Evolutionary conservation across 2,888 invertebrate species (phyloP).

Genomic region (Apamea epomidion): DNA sequence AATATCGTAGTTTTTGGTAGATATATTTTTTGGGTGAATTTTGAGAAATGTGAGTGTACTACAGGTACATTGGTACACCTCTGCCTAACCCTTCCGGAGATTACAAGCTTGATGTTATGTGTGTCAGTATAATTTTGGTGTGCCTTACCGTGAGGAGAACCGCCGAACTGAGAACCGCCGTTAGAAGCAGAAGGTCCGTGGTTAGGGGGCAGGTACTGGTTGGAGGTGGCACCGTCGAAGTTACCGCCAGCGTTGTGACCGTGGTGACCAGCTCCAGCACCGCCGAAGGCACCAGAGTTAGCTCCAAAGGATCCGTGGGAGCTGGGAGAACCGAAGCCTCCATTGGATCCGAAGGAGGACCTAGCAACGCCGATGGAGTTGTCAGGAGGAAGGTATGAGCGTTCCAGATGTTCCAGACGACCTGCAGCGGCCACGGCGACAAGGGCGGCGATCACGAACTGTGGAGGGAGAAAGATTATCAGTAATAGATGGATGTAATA

Average conservation of each 20-base stretch:
- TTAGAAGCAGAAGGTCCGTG: constrained; percentile 73
- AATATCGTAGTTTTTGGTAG: background rate
- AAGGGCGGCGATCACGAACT: constrained; percentile 83
- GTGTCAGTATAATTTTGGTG: background rate
- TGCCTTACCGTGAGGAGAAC: constrained; percentile 18
- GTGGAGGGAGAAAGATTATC: constrained; percentile 31
- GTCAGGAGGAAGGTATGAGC: constrained; percentile 84
- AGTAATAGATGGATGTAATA: background rate
- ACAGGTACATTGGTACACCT: background rate
- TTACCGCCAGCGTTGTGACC: constrained; percentile 56
- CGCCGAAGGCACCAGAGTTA: constrained; percentile 52
- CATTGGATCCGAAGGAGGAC: constrained; percentile 56
- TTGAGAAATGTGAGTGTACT: background rate
- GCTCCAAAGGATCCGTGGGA: constrained; percentile 61
- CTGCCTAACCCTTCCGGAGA: background rate
- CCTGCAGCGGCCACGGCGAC: constrained; percentile 82
- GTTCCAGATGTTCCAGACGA: constrained; percentile 85
- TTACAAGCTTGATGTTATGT: too few relatives aligned
- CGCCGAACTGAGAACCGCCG: constrained; percentile 60
- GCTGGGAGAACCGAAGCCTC: constrained; percentile 42
- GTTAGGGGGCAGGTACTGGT: constrained; percentile 85
- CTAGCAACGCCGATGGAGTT: constrained; percentile 48
- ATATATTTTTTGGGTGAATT: background rate
- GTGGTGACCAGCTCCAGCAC: constrained; percentile 40
- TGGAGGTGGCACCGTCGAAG: constrained; percentile 79